Evolutionary conservation across 2,888 invertebrate genomes (phyloP).

Genomic region (Thumatha senex): DNA sequence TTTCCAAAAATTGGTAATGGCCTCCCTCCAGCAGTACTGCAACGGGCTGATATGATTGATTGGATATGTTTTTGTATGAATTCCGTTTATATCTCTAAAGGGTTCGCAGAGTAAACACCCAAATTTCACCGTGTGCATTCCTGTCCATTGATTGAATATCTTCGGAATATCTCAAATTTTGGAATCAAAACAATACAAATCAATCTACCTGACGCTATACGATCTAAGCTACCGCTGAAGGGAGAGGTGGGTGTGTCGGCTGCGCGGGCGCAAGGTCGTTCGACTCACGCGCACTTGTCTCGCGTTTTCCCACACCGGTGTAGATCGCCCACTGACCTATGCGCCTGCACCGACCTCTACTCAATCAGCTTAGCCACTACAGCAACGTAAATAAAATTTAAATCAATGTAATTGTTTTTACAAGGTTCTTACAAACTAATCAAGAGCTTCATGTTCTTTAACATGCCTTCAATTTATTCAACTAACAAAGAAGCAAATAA

Average conservation of each 20-base stretch:
- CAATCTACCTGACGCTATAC: neutral
- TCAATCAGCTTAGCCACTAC: neutral
- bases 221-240: constrained; percentile 7
- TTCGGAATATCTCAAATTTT: no score
- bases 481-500: no score
- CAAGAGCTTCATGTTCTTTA: no score
- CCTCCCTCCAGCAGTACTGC: no score
- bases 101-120: no score
- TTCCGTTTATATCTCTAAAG: no score
- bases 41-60: no score
- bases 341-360: constrained; percentile 23
- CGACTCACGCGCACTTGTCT: constrained; percentile 40
- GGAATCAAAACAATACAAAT: neutral
- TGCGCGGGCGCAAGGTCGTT: constrained; percentile 35
- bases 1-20: no score
- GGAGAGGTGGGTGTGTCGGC: constrained; percentile 33
- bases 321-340: constrained; percentile 37
- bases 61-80: no score
- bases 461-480: no score
- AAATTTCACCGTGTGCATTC: no score
- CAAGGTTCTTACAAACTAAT: neutral
- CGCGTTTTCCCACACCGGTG: constrained; percentile 36
- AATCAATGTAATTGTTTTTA: neutral
- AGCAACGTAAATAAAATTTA: neutral
- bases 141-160: no score